Conservation (phyloP, 1,140 invertebrate genomes). For the Drosophila asahinai region DNA sequence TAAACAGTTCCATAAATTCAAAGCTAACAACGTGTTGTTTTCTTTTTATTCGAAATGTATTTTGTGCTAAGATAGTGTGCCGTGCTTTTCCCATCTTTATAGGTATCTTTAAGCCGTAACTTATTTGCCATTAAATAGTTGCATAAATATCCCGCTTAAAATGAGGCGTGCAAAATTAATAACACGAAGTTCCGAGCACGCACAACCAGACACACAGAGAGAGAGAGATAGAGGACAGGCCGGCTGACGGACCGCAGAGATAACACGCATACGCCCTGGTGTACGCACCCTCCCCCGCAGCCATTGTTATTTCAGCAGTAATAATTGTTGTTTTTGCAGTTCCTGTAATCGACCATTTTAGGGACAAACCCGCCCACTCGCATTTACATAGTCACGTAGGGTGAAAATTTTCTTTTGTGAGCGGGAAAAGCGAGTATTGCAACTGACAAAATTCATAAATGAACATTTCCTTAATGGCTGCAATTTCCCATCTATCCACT, state of each 20-base stretch:
- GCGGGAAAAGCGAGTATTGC: slow-evolving; percentile 30
- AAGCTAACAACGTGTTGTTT: neutral
- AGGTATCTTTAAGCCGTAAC: slow-evolving; percentile 43
- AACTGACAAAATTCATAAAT: slow-evolving; percentile 66
- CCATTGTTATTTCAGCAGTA: slow-evolving; percentile 29
- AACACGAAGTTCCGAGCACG: slow-evolving; percentile 42
- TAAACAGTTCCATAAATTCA: slow-evolving; percentile 4
- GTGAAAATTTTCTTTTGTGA: slow-evolving; percentile 31
- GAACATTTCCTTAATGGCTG: slow-evolving; percentile 65
- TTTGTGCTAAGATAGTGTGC: neutral
- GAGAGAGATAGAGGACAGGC: neutral
- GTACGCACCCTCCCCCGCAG: slow-evolving; percentile 7
- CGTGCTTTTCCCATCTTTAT: neutral
- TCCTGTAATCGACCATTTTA: slow-evolving; percentile 45
- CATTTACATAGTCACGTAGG: slow-evolving; percentile 7
- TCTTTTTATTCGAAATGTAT: slow-evolving; percentile 11
- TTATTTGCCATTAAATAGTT: slow-evolving; percentile 65
- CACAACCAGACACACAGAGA: slow-evolving; percentile 1
- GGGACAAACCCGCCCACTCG: slow-evolving; percentile 9
- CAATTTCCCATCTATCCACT: slow-evolving; percentile 35
- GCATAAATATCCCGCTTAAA: slow-evolving; percentile 70
- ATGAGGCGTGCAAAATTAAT: slow-evolving; percentile 62
- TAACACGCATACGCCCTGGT: slow-evolving; percentile 73
- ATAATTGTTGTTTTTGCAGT: slow-evolving; percentile 21
- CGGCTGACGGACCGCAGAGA: slow-evolving; percentile 52